These are phyloP conservation scores for Epistrophe eligans DNA, from an alignment of 2,888 invertebrate species.

Conservation along the genomic window DNA sequence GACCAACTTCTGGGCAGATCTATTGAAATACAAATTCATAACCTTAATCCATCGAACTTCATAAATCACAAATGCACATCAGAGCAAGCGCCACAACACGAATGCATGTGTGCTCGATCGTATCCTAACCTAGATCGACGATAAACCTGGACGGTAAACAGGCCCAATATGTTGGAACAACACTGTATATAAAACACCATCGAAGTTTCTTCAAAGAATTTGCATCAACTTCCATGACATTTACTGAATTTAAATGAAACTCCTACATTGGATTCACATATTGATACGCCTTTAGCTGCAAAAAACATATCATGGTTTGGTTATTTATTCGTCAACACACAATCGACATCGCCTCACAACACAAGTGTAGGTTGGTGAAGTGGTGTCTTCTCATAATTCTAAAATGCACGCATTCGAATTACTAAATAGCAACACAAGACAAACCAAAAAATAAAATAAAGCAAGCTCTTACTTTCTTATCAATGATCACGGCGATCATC, in stretches of 20 bases:
- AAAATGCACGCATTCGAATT: slow-evolving; percentile 44
- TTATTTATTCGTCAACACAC: slow-evolving; percentile 24
- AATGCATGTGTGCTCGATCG: slow-evolving; percentile 34
- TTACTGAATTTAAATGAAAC: neutral
- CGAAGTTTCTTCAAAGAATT: neutral
- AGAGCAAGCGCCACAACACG: slow-evolving; percentile 46
- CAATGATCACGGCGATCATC: slow-evolving; percentile 39
- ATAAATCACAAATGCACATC: slow-evolving; percentile 49
- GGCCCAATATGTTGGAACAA: neutral
- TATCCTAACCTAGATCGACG: slow-evolving; percentile 27
- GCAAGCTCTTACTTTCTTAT: slow-evolving; percentile 44
- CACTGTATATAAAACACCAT: neutral
- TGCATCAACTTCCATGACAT: neutral
- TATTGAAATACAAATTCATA: neutral
- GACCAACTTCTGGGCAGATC: neutral
- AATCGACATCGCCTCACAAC: neutral
- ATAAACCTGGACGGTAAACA: slow-evolving; percentile 3
- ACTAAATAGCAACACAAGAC: neutral
- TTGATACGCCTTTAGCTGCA: neutral
- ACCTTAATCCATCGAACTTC: slow-evolving; percentile 15
- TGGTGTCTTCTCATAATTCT: neutral
- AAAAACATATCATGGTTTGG: slow-evolving; percentile 31
- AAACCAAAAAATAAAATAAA: neutral
- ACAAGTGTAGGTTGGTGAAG: neutral
- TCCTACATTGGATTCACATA: neutral